phyloP scores from a whole-genome alignment of 2,797 vertebrate species.

The Cuculus canorus region DNA sequence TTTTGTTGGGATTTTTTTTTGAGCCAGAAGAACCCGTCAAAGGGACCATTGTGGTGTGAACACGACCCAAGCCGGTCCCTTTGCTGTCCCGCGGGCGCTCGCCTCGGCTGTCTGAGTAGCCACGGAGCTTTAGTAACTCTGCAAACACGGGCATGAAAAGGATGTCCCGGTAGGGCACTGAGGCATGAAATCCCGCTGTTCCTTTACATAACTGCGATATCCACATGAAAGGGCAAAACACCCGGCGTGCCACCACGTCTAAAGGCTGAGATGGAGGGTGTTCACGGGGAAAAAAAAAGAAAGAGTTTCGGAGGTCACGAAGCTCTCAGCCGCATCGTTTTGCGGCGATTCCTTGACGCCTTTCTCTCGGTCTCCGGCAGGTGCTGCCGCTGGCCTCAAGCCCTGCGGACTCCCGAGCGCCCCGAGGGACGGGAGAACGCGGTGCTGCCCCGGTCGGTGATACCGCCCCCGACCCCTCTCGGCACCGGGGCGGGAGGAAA shows the following conservation, averaged over 20 bases:
- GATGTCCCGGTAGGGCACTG: slow-evolving; percentile 44
- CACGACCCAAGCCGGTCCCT: neutral
- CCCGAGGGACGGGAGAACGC: neutral
- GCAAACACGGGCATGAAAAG: slow-evolving; percentile 46
- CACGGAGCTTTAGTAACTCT: neutral
- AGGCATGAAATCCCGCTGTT: slow-evolving; percentile 61
- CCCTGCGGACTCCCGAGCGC: no score
- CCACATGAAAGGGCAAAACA: slow-evolving; percentile 53
- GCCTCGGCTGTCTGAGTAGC: slow-evolving; percentile 3
- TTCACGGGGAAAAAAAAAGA: neutral
- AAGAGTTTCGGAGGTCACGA: no score
- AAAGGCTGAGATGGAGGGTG: neutral
- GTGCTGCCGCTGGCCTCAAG: neutral
- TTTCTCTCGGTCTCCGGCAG: neutral
- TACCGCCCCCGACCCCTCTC: neutral
- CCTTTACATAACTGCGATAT: slow-evolving; percentile 42
- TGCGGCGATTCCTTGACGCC: neutral
- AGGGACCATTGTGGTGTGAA: neutral
- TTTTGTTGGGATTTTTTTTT: neutral
- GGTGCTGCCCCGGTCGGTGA: no score
- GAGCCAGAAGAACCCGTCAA: slow-evolving; percentile 31
- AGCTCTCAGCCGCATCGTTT: no score
- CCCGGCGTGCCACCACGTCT: slow-evolving; percentile 4
- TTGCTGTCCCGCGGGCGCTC: neutral
- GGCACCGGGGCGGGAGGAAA: neutral